phyloP scores from a whole-genome alignment of 2,797 vertebrate species.

The Myioborus melanocephalus region DNA sequence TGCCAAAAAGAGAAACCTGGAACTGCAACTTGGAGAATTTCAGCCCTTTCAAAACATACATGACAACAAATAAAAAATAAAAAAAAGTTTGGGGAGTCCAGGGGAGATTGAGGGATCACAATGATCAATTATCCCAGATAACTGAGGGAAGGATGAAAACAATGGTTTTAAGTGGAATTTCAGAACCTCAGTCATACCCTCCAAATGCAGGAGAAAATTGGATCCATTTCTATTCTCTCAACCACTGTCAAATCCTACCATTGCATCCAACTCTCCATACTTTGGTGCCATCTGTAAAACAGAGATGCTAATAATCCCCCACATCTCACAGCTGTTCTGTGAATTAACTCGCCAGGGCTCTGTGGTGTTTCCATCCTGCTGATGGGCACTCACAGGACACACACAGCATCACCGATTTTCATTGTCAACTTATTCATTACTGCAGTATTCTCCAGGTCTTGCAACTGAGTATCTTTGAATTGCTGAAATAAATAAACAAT shows the following conservation, averaged over 20 bases:
- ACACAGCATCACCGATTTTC: background rate
- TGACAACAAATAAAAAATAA: background rate
- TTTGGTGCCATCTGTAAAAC: constrained; percentile 17
- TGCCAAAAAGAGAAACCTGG: background rate
- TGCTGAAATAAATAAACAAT: constrained; percentile 15
- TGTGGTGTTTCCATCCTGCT: background rate
- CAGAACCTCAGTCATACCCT: background rate
- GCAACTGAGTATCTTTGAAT: background rate
- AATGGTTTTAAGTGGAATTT: background rate
- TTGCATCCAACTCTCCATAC: background rate
- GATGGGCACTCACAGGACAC: background rate
- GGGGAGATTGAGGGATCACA: background rate
- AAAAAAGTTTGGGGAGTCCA: background rate
- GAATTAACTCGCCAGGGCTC: background rate
- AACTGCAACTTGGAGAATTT: background rate
- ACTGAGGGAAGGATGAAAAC: background rate
- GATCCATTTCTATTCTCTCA: background rate
- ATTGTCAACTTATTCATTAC: constrained; percentile 20
- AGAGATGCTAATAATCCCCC: constrained; percentile 7
- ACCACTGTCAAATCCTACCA: background rate
- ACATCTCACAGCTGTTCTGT: constrained; percentile 28
- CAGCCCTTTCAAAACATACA: background rate
- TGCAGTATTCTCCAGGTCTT: background rate
- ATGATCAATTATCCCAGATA: background rate
- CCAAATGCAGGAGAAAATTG: background rate